These are phyloP conservation scores for Catharus fuscescens DNA, from an alignment of 2,113 vertebrate genomes.

Conservation along the genomic window DNA sequence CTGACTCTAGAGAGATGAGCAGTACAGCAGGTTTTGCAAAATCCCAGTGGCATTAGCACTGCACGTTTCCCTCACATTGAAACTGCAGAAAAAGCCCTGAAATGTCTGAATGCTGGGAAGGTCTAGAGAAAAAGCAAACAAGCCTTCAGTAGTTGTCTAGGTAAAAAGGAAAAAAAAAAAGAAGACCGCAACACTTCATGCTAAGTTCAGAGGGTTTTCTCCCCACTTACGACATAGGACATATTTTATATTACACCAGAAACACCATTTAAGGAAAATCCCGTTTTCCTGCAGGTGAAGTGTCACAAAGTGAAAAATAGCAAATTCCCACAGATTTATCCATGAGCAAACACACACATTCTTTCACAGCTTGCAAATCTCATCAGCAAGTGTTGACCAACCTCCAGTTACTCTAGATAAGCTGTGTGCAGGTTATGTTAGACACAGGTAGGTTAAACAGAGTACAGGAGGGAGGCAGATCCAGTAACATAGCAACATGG, in stretches of 20 bases:
- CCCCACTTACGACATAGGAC: neutral
- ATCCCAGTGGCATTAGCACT: neutral
- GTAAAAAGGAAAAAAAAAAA: neutral
- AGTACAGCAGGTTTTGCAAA: neutral
- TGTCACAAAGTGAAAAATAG: constrained; percentile 45
- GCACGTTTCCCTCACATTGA: neutral
- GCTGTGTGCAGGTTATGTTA: neutral
- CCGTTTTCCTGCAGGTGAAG: constrained; percentile 30
- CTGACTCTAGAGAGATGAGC: neutral
- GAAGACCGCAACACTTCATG: neutral
- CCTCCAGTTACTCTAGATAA: neutral
- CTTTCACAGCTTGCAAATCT: constrained; percentile 20
- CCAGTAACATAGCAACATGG: neutral
- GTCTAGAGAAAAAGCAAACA: neutral
- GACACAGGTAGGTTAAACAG: neutral
- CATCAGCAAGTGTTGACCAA: constrained; percentile 36
- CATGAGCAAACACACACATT: neutral
- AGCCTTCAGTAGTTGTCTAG: neutral
- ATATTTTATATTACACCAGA: neutral
- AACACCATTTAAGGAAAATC: neutral
- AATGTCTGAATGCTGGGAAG: neutral
- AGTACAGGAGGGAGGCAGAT: neutral
- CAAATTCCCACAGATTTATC: constrained; percentile 1
- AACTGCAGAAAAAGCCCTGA: neutral
- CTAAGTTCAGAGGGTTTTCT: neutral